Conservation (phyloP, 2,797 vertebrate genomes). For the Astyanax mexicanus region DNA sequence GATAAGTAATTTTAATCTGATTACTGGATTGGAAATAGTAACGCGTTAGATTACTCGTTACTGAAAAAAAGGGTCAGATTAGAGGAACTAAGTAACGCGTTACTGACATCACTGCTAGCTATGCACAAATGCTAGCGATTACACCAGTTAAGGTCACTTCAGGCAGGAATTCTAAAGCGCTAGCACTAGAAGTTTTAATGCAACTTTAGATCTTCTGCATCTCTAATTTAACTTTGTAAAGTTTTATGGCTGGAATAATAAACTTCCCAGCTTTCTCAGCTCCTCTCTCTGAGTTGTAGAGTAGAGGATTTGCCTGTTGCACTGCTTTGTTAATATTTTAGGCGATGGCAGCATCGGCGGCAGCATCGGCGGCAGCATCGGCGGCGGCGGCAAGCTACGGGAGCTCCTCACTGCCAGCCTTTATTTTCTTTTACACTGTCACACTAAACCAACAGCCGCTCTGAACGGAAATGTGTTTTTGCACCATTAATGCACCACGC, state of each 20-base stretch:
- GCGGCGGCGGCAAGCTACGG: conserved; percentile 51
- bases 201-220: conserved; percentile 54
- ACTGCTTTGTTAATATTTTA: conserved; percentile 65
- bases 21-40: too few species aligned
- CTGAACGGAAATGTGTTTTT: conserved; percentile 21
- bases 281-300: conserved; percentile 65
- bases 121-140: too few species aligned
- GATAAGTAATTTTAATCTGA: too few species aligned
- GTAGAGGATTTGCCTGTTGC: conserved; percentile 63
- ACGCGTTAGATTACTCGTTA: too few species aligned
- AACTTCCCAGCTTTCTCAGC: conserved; percentile 61
- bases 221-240: conserved; percentile 70
- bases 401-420: conserved; percentile 49
- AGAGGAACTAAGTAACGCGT: too few species aligned
- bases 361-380: conserved; percentile 49
- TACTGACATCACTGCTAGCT: too few species aligned
- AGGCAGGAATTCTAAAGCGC: conserved; percentile 63
- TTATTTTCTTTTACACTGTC: conserved; percentile 49
- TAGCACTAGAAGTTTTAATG: conserved; percentile 48
- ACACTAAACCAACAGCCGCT: conserved; percentile 3
- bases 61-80: too few species aligned
- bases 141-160: not conserved
- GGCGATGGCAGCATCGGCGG: too few species aligned
- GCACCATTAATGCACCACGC: conserved; percentile 37
- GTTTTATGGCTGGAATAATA: conserved; percentile 68